Evolutionary conservation across 2,797 vertebrate species (phyloP), one percentile per base, ranked within the genome.

Genomic region (Anisognathus igniventris): DNA sequence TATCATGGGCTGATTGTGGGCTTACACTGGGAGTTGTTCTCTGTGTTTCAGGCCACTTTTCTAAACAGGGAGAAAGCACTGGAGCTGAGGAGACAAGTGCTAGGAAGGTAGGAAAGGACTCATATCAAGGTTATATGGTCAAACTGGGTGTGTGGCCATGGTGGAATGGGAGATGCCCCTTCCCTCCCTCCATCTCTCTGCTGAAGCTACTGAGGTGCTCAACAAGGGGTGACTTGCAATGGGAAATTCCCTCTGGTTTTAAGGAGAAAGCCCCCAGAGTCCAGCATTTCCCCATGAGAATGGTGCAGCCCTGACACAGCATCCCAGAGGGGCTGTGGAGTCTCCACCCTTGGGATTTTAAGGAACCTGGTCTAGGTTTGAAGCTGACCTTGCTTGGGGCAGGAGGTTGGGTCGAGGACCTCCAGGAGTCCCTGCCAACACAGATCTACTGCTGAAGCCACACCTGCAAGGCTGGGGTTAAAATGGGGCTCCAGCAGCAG

Each of bases 1-100:
- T 5, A 2, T 10, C n/a, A 9, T 2, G 37, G 47, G 10, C 1
- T 51, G 19, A 7, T 6, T 24, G 17, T 24, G 53, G 12, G 48
- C 48, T 50, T 50, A 10, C 48, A 28, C 10, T 50, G 27, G 48
- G 25, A 50, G 48, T 71, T 8, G 8, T 10, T 65, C 13, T 44
- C 62, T 45, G 14, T 44, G 33, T 25, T 74, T 73, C 20, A n/a
- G 37, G 17, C 14, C 44, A 62, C 3, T 3, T 64, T 62, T 51
- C 51, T 61, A 35, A 81, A 50, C 23, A 21, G 20, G 12, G 58
- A 77, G 27, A 35, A 70, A 90, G 6, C 30, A 4, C n/a, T 37
- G 45, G 35, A 74, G 23, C 10, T 19, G 33, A 61, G 74, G 33
- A 85, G 31, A 9, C 3, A 33, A 39, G 28, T 14, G 50, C 8